These are phyloP conservation scores for Falco naumanni DNA, from an alignment of 2,797 vertebrate genomes.

Conservation along the genomic window DNA sequence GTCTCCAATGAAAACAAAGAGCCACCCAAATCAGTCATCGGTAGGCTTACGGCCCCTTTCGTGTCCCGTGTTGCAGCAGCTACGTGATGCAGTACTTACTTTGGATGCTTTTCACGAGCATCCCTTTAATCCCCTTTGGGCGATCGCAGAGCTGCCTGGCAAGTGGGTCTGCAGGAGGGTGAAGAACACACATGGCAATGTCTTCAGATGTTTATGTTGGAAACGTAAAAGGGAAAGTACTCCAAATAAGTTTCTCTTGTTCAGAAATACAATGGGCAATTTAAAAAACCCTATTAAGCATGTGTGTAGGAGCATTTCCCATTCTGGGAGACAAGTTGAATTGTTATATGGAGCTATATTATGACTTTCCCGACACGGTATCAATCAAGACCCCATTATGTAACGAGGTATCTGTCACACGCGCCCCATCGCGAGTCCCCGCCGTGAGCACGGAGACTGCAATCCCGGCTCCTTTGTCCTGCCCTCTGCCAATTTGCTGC, in stretches of 20 bases:
- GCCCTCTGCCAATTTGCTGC: constrained; percentile 42
- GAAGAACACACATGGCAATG: background rate
- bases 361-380: background rate
- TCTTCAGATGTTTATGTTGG: background rate
- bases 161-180: background rate
- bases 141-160: accelerated
- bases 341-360: constrained; percentile 12
- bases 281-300: constrained; percentile 21
- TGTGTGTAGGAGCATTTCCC: constrained; percentile 60
- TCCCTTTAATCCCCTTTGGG: background rate
- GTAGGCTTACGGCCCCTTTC: accelerated
- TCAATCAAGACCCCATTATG: constrained; percentile 68
- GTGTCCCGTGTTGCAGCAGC: background rate
- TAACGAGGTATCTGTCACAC: constrained; percentile 14
- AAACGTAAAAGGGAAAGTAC: background rate
- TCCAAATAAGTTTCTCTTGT: constrained; percentile 63
- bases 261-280: constrained; percentile 67
- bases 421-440: background rate
- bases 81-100: accelerated
- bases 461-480: constrained; percentile 62
- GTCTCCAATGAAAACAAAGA: background rate
- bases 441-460: background rate
- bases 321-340: constrained; percentile 10
- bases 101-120: accelerated
- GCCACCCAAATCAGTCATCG: background rate